Conservation (phyloP, 23 tunicate genomes). For the Ascidia mentula region DNA sequence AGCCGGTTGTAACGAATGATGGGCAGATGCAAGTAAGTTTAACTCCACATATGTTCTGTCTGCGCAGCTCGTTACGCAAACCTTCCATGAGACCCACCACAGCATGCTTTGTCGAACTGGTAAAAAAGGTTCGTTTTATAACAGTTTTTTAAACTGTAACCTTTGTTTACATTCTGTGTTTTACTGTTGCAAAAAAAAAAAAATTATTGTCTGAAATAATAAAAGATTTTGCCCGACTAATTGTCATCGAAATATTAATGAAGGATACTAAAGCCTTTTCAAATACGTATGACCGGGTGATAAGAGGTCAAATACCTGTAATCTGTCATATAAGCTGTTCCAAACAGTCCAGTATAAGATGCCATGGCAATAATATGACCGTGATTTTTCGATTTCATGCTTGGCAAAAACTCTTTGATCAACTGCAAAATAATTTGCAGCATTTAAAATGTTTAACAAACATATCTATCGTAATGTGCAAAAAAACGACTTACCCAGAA, state of each 20-base stretch:
- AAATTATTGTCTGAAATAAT: too few species aligned
- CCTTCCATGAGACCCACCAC: conserved; percentile 52
- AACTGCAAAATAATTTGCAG: conserved; percentile 32
- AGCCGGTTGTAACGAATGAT: conserved; percentile 52
- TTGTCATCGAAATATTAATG: too few species aligned
- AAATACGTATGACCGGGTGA: too few species aligned
- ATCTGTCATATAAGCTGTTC: conserved; percentile 42
- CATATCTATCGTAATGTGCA: neutral
- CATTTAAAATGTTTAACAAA: neutral
- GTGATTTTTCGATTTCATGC: conserved; percentile 74
- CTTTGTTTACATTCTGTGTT: too few species aligned
- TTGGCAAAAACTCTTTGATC: conserved; percentile 60
- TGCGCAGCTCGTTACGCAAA: conserved; percentile 37
- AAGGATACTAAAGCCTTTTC: too few species aligned
- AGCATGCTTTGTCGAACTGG: conserved; percentile 53
- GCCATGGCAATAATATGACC: conserved; percentile 72
- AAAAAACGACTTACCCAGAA: conserved; percentile 59
- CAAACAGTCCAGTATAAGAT: conserved; percentile 35
- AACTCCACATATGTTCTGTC: conserved; percentile 24
- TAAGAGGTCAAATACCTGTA: too few species aligned
- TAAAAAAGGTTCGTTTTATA: too few species aligned
- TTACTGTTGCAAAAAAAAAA: too few species aligned
- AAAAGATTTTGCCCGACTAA: too few species aligned
- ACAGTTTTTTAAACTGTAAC: too few species aligned
- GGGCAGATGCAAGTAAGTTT: conserved; percentile 49